Evolutionary conservation across 2,113 vertebrate species (phyloP).

Genomic region (Hemiscyllium ocellatum): DNA sequence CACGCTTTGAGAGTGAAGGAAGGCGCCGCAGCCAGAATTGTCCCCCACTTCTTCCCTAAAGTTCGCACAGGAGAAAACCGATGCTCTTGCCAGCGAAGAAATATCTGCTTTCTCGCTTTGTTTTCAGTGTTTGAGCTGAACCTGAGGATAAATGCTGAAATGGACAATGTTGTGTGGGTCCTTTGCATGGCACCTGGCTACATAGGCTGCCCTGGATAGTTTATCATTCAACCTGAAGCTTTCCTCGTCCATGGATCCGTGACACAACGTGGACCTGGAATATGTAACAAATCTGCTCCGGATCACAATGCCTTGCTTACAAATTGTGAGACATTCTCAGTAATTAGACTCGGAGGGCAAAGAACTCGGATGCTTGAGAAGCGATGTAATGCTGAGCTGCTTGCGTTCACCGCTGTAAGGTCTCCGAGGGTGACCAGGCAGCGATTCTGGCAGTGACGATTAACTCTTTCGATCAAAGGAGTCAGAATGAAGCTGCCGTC

Average conservation of each 20-base stretch:
- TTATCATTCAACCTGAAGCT: neutral
- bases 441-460: neutral
- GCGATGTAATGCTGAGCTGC: slow-evolving; percentile 34
- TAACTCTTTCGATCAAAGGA: slow-evolving; percentile 44
- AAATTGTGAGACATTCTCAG: neutral
- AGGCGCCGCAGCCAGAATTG: neutral
- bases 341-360: neutral
- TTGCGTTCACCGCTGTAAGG: neutral
- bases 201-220: neutral
- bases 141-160: neutral
- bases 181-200: neutral
- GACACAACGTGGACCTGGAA: neutral
- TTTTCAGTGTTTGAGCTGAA: neutral
- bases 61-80: neutral
- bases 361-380: neutral
- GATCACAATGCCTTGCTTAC: neutral
- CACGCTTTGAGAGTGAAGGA: neutral
- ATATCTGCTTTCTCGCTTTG: neutral
- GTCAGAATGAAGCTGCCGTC: slow-evolving; percentile 64
- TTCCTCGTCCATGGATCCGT: neutral
- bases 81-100: neutral
- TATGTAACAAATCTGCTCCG: neutral
- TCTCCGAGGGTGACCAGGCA: neutral
- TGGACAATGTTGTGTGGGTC: neutral
- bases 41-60: neutral